Evolutionary conservation across 2,888 invertebrate genomes (phyloP), one percentile per base, ranked within the genome.

Genomic region (Empis stercorea): DNA sequence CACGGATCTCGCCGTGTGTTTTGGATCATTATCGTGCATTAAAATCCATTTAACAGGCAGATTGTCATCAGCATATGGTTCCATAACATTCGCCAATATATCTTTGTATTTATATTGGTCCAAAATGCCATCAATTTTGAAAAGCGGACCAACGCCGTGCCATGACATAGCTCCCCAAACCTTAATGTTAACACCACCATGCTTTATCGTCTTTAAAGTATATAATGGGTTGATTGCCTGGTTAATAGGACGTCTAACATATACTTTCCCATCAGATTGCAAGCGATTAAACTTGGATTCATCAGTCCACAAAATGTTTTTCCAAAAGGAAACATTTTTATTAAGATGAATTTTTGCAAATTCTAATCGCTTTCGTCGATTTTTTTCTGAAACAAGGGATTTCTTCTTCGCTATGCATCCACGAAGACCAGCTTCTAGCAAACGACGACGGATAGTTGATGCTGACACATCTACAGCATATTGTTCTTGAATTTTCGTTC

Each of bases 271-370:
- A 14, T 14, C 37, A n/a, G 37, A 37, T 9, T 15, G 14, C 9
- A 37, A 14, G 9, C 37, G 13, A 32, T 23, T 44, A 36, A 49
- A 36, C 23, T 48, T 48, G 11, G 37, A 38, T 44, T 49, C 46
- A 17, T 47, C 43, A 10, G 37, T 43, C 32, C 44, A 50, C 10
- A 32, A 32, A 32, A 32, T 13, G 10, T 32, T 37, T 37, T 37
- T 37, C 15, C 37, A 37, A 14, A 14, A 37, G 7, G 15, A 37
- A 14, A 37, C 7, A 11, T 10, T 9, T 15, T 37, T 37, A 10
- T 37, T 15, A 7, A 3, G 3, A 37, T 37, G 14, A 3, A 37
- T n/a, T 15, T 4, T 37, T 9, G 37, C 37, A 37, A 15, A 14
- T 37, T 14, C n/a, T 14, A 37, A 10, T 15, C 15, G n/a, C 9